Base-by-base conservation (phyloP, 2,113 vertebrate genomes). In the Muntiacus reevesi region DNA sequence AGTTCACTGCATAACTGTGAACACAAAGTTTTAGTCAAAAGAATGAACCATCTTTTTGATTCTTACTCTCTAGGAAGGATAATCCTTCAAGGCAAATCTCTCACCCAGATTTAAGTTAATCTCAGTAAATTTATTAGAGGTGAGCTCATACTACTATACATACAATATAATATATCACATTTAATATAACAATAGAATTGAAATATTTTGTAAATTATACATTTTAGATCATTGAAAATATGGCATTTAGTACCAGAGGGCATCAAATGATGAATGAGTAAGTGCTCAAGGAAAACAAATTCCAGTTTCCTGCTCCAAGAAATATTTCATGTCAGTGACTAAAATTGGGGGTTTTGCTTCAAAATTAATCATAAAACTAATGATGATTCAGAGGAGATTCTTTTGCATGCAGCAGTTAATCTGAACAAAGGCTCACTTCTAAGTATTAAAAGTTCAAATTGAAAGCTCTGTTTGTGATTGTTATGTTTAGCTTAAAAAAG, bases 401-500 rank as follows among this genome's bases (percentile, higher is more conserved):
- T 64, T 82, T 90, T 71, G 23, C 33, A 55, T 55, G 8, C 6
- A 89, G 57, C 36, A 67, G 94, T 81, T 28, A 84, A 91, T 16
- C 78, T 85, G 33, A 97, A 89, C 62, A 95, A 87, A 95, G 76
- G 2, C n/a, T 83, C 60, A 94, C 45, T 94, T 95, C 62, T 64
- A 71, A 95, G 60, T 81, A 86, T 86, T 79, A 64, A 93, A 97
- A 96, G 82, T 96, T 87, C 40, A 93, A 95, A 91, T 89, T 57
- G 40, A 97, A 97, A 94, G 59, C 14, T 86, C 0, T 87, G 36
- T 89, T 93, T 84, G 64, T 89, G 74, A 90, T 91, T 88, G 67
- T 96, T 92, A 52, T 16, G 1, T 87, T 92, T 94, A 93, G 23
- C 83, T 98, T 97, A 43, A 85, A 95, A 96, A 92, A 94, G 55